Evolutionary conservation across 2,888 invertebrate species (phyloP).

Genomic region (Trilocha varians): DNA sequence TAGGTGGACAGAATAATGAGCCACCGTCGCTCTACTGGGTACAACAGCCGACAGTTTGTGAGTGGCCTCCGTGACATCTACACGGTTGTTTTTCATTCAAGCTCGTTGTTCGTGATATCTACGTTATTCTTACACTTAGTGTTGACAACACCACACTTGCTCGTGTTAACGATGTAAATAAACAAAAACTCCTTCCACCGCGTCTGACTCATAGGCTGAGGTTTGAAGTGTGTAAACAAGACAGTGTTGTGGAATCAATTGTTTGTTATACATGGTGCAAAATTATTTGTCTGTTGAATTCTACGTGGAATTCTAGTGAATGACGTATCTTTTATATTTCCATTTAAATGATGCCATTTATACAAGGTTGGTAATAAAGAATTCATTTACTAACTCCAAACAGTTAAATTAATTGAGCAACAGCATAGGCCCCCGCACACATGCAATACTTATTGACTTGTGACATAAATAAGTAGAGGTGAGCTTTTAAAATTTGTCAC

Average conservation of each 20-base stretch:
- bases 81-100: constrained; percentile 27
- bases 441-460: no score
- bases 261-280: not conserved
- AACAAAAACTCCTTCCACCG: constrained; percentile 33
- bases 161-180: constrained; percentile 42
- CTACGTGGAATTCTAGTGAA: no score
- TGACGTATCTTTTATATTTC: no score
- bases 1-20: constrained; percentile 30
- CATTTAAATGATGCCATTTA: no score
- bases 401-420: no score
- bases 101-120: constrained; percentile 3
- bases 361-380: no score
- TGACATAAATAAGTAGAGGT: no score
- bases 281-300: not conserved
- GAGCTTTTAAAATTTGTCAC: no score
- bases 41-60: constrained; percentile 44
- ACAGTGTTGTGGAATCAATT: not conserved
- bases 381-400: no score
- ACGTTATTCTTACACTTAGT: constrained; percentile 2
- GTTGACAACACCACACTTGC: constrained; percentile 11
- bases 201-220: constrained; percentile 28
- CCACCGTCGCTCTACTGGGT: constrained; percentile 14
- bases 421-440: no score
- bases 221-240: constrained; percentile 6
- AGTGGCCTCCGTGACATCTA: constrained; percentile 36